Evolutionary conservation across 30 jellyfish, hydroid and myxozoan genomes (phyloP), one percentile per base, ranked within the genome.

Genomic region (Chrysaora quinquecirrha): DNA sequence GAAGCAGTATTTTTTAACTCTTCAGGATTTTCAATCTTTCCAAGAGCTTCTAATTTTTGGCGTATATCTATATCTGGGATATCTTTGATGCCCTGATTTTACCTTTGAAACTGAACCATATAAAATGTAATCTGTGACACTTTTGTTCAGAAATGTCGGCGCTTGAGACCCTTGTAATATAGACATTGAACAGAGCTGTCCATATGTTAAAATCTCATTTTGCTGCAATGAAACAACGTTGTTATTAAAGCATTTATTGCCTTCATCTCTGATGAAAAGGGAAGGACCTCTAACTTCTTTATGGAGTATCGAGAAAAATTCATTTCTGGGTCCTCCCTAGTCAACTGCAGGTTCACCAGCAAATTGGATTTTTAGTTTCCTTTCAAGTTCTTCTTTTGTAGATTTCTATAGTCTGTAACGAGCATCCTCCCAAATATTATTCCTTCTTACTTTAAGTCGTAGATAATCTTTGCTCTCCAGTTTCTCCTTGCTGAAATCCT

Each of bases 151-250:
- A 47, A 14, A 63, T 20, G 75, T 27, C 3, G 75, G 75, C 27
- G 75, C 38, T 63, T 3, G 47, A 28, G 75, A 20, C 47, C 75
- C 75, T 63, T 63, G 75, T 11, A 63, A 32, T 19, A 63, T 63
- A 32, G 75, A 3, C 38, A 20, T 20, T 1, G 48, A 38, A 63
- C 54, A 38, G 11, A 38, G 54, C 14, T 38, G 54, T 3, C 54
- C 54, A 38, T 38, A 38, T 38, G 14, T 38, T 14, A 38, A 14
- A 38, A 3, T 3, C 14, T 38, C 54, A 3, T 38, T 38, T 38
- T 38, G 11, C 14, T 38, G 11, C 14, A 38, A 38, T 3, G 54
- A 6, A 6, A 38, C 11, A 3, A 38, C 14, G 54, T 38, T 38
- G 14, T 38, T 38, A 14, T 14, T 38, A 14, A 38, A 38, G 14